phyloP scores from a whole-genome alignment of 2,113 vertebrate genomes.

The Abramis brama region DNA sequence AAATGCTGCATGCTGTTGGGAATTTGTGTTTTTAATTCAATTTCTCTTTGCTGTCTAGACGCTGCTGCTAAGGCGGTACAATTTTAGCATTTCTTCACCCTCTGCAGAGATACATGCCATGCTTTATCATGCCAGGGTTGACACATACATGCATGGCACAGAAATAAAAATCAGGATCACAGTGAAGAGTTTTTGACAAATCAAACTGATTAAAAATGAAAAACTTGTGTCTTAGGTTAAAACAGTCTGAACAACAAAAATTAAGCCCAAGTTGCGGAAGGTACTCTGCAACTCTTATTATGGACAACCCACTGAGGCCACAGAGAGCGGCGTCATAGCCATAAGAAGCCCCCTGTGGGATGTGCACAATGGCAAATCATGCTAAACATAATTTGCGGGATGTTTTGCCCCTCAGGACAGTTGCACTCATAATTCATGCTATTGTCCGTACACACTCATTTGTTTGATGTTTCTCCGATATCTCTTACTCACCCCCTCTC shows the following conservation, averaged over 20 bases:
- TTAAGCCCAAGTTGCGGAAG: not conserved
- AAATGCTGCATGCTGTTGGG: slow-evolving; percentile 49
- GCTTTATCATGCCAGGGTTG: slow-evolving; percentile 21
- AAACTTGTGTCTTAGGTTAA: not conserved
- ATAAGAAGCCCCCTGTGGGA: slow-evolving; percentile 1
- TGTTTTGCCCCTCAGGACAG: slow-evolving; percentile 36
- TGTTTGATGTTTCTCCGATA: slow-evolving; percentile 21
- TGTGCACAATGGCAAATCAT: slow-evolving; percentile 29
- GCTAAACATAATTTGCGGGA: slow-evolving; percentile 38
- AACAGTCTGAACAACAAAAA: not conserved
- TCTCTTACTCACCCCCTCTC: not conserved
- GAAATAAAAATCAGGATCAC: slow-evolving; percentile 9
- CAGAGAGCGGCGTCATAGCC: not conserved
- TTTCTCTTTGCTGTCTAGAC: slow-evolving; percentile 56
- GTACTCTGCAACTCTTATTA: slow-evolving; percentile 12
- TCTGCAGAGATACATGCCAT: slow-evolving; percentile 46
- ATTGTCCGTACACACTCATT: slow-evolving; percentile 41
- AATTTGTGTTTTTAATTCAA: slow-evolving; percentile 60
- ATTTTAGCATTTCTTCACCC: slow-evolving; percentile 11
- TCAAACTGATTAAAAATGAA: not conserved
- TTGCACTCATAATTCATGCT: slow-evolving; percentile 37
- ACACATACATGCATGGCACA: not conserved
- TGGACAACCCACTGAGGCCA: not conserved
- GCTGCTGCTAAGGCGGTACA: slow-evolving; percentile 37
- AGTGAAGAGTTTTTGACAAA: not conserved